Conservation (phyloP, 2,113 vertebrate species). For the Indicator maculatus region DNA sequence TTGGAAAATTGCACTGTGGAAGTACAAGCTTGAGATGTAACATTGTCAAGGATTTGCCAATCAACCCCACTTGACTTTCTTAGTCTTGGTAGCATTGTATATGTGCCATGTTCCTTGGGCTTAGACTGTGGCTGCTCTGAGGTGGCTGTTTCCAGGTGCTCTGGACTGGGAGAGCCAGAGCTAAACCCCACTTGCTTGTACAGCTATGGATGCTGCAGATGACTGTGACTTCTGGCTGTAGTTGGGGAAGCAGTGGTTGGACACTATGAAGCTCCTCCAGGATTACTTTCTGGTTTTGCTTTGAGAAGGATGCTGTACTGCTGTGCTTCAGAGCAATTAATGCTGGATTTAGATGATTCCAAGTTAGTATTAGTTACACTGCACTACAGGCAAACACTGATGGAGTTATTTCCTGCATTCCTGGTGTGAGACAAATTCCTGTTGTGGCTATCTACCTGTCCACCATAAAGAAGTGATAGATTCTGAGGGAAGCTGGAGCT, state of each 20-base stretch:
- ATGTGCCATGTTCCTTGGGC: neutral
- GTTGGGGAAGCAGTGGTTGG: accelerated
- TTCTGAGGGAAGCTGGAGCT: neutral
- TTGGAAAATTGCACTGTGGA: neutral
- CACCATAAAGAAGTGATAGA: neutral
- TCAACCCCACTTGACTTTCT: neutral
- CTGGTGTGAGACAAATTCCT: neutral
- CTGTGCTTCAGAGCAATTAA: neutral
- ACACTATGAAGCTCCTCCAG: neutral
- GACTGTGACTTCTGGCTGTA: neutral
- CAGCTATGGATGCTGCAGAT: accelerated
- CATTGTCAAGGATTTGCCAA: neutral
- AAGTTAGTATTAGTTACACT: neutral
- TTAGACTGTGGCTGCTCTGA: no score
- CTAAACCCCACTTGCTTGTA: accelerated
- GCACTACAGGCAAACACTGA: neutral
- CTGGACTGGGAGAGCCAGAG: neutral
- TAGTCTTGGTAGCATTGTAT: no score
- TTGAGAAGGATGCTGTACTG: neutral
- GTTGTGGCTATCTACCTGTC: neutral
- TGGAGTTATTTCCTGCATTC: neutral
- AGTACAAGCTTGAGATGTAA: neutral
- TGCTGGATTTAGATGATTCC: neutral
- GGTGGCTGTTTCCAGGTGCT: neutral
- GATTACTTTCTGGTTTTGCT: neutral